Evolutionary conservation across 2,888 invertebrate genomes (phyloP), one percentile per base, ranked within the genome.

Genomic region (Mythimna pallens): DNA sequence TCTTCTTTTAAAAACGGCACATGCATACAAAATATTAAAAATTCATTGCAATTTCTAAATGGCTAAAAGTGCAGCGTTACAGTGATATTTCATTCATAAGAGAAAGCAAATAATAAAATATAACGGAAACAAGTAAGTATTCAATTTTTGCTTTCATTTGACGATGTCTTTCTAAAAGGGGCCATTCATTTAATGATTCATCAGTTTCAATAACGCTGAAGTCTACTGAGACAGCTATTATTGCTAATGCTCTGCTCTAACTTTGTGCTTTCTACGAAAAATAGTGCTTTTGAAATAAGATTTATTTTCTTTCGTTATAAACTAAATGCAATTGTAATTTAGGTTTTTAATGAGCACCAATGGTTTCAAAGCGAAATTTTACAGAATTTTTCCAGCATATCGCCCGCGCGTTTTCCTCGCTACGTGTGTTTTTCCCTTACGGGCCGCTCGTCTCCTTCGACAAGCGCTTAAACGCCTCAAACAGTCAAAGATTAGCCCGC

Each of bases 91-190:
- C 71, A 83, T 81, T 81, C 73, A 83, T 81, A 62, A 72, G 81
- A 69, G 88, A 87, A 87, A 87, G 82, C 70, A 65, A 72, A 81
- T 72, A 78, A 76, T 75, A 71, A 81, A 84, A 78, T 65, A 34
- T 70, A 73, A 81, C 73, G 58, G 70, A 67, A 63, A 66, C 20
- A 82, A 82, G 59, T 59, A 59, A 55, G 71, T 79, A 64, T 78
- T 66, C 12, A 76, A 81, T 85, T 80, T 86, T 89, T 86, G 81
- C 86, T 89, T 87, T 88, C 85, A 80, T 84, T 77, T 84, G 77
- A 78, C 77, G 81, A 65, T 36, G 52, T 78, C 57, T 72, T 63
- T 76, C 58, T 76, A 62, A 76, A 74, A 73, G 58, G 58, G 59
- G 36, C 59, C 62, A 72, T 73, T 82, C 22, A 64, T 71, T 68